A percentile compares a stretch with the other conserved stretches of the same genome.
Conservation (phyloP, 1,140 invertebrate genomes). For the Drosophila littoralis region DNA sequence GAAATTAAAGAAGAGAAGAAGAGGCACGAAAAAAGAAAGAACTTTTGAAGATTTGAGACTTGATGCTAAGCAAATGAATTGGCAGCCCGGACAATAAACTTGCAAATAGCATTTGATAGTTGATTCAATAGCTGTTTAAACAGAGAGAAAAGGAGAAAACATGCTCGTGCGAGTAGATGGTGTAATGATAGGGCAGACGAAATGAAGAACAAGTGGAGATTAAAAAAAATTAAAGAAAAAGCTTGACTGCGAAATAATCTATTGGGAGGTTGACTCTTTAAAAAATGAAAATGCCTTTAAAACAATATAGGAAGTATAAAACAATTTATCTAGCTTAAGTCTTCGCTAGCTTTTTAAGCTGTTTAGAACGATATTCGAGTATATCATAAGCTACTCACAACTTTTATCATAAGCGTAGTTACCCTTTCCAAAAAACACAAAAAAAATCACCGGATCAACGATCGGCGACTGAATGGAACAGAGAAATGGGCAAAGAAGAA, state of each 20-base stretch:
- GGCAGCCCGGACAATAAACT: slow-evolving; percentile 9
- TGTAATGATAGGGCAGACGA: slow-evolving; percentile 27
- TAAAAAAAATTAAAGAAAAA: background rate
- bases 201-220: slow-evolving; percentile 16
- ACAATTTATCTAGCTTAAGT: background rate
- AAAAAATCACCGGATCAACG: background rate
- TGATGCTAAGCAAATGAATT: slow-evolving; percentile 33
- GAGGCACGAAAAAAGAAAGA: slow-evolving; percentile 1
- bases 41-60: slow-evolving; percentile 14
- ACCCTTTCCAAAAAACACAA: background rate
- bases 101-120: slow-evolving; percentile 11
- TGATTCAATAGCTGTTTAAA: slow-evolving; percentile 32
- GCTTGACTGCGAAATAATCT: background rate
- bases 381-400: background rate
- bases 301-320: background rate
- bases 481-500: slow-evolving; percentile 24
- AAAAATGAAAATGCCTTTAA: background rate
- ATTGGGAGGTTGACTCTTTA: no score
- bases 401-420: background rate
- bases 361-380: background rate
- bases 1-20: slow-evolving; percentile 48
- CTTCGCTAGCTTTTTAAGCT: background rate
- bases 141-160: slow-evolving; percentile 18
- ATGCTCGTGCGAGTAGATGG: slow-evolving; percentile 21
- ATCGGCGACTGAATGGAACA: slow-evolving; percentile 2